These are phyloP conservation scores for Rhagoletis zephyria DNA, from an alignment of 1,140 invertebrate genomes.

Conservation along the genomic window DNA sequence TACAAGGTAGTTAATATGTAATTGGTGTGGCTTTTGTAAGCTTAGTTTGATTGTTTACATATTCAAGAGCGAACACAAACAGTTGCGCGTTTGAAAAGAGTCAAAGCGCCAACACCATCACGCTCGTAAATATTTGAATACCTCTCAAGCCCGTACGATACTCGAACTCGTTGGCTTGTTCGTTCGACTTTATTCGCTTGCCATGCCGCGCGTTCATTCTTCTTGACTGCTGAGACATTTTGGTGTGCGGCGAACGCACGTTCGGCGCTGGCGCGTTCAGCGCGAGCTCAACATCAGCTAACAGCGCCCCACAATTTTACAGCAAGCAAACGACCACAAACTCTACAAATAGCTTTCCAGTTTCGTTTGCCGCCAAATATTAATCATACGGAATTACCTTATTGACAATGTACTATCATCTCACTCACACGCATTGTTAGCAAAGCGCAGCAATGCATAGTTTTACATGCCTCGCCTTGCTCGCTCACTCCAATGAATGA, in stretches of 20 bases:
- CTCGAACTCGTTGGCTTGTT: background rate
- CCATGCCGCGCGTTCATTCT: background rate
- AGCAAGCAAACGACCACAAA: slow-evolving; percentile 7
- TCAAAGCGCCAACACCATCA: too few relatives aligned
- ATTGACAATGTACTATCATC: background rate
- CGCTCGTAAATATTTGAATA: too few relatives aligned
- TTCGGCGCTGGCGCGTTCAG: slow-evolving; percentile 31
- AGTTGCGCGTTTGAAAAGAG: too few relatives aligned
- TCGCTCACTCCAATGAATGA: background rate
- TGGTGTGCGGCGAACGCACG: background rate
- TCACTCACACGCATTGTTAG: background rate
- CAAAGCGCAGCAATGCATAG: background rate
- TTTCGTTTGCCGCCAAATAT: background rate
- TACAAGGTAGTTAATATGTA: too few relatives aligned
- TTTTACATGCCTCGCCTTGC: background rate
- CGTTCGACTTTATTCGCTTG: background rate
- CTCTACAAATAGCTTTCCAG: too few relatives aligned
- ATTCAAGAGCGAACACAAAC: too few relatives aligned
- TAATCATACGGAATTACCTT: background rate
- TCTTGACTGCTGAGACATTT: background rate
- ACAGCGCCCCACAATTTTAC: background rate
- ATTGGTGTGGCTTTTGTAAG: too few relatives aligned
- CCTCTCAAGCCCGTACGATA: background rate
- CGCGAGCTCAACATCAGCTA: slow-evolving; percentile 46
- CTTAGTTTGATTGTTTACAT: too few relatives aligned